Conservation (phyloP, 2,113 vertebrate species). For the Craseonycteris thonglongyai region DNA sequence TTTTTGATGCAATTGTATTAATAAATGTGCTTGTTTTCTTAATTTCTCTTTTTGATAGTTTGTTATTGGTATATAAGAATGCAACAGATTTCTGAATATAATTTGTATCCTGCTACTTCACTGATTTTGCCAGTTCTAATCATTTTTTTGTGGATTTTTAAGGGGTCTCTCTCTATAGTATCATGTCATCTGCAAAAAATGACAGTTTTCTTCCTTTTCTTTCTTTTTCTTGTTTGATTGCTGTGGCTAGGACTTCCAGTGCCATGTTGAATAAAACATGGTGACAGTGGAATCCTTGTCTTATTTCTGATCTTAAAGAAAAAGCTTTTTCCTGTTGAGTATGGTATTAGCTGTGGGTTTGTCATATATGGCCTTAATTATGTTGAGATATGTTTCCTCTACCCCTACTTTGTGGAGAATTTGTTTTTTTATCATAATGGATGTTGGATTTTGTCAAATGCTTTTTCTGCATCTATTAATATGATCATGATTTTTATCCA, state of each 20-base stretch:
- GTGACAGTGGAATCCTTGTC: not conserved
- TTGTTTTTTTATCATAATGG: too few species aligned
- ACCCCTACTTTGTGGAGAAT: not conserved
- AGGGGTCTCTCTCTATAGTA: not conserved
- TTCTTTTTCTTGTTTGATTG: not conserved
- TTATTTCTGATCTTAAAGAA: not conserved
- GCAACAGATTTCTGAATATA: not conserved
- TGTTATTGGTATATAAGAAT: too few species aligned
- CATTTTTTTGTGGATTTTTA: not conserved
- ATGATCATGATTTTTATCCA: not conserved
- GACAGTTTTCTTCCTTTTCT: not conserved
- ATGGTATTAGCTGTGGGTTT: not conserved
- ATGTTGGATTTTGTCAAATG: too few species aligned
- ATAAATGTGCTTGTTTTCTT: not conserved
- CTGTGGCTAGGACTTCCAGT: not conserved
- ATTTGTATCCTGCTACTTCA: not conserved
- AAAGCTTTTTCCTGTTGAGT: not conserved
- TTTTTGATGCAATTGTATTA: not conserved
- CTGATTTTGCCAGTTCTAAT: not conserved
- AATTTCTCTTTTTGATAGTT: too few species aligned
- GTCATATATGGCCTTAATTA: not conserved
- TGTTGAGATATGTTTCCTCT: not conserved
- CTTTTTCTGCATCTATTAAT: too few species aligned
- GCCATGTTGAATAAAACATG: not conserved
- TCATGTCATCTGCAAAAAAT: not conserved